phyloP scores from a whole-genome alignment of 2,888 invertebrate species.

The Lomographa bimaculata region DNA sequence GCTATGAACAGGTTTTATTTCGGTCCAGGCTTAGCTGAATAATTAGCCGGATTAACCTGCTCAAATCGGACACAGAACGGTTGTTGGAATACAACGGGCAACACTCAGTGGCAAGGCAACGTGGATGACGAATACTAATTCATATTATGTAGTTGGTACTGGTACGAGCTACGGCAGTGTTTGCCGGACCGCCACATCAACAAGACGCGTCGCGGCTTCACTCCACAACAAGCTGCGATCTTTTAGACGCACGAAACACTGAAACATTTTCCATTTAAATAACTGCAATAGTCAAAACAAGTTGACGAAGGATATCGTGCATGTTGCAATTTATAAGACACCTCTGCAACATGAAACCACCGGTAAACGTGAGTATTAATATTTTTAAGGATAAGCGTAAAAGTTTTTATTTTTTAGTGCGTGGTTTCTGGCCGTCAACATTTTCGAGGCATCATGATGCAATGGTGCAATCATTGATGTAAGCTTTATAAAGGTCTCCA shows the following conservation, averaged over 20 bases:
- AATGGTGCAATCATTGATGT: no score
- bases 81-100: constrained; percentile 7
- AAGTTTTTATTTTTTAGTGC: no score
- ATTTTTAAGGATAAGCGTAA: constrained; percentile 10
- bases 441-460: constrained; percentile 1
- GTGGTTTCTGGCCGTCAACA: constrained; percentile 4
- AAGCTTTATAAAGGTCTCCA: no score
- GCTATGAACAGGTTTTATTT: not conserved
- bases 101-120: constrained; percentile 36
- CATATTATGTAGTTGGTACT: no score
- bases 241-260: constrained; percentile 42
- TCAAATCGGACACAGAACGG: not conserved
- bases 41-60: not conserved
- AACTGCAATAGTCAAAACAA: not conserved
- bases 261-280: constrained; percentile 9
- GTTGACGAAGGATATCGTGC: constrained; percentile 36
- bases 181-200: constrained; percentile 57
- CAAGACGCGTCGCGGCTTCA: constrained; percentile 58
- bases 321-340: constrained; percentile 66
- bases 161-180: constrained; percentile 48
- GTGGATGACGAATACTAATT: no score
- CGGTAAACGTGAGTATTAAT: constrained; percentile 69
- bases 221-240: constrained; percentile 45
- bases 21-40: not conserved
- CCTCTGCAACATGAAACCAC: constrained; percentile 74